Base-by-base conservation (phyloP, 1,140 invertebrate genomes). In the Solen grandis region DNA sequence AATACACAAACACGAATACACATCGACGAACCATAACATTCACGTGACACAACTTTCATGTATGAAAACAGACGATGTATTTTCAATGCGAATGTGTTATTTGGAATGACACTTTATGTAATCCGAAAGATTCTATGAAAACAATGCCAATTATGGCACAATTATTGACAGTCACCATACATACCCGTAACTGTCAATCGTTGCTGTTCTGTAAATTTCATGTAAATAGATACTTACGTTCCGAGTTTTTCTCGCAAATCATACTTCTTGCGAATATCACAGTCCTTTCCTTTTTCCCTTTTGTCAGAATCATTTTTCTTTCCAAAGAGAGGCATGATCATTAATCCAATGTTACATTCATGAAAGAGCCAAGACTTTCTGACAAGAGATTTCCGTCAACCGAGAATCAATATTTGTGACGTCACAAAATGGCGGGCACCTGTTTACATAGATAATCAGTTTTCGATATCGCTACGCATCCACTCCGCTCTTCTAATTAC, bases 221-320 rank as follows among this genome's bases (percentile, higher is more conserved):
- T 35, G 35, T 35, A 27, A 60, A 46, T 38, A 31, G 16, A 19
- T 74, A 84, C 82, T 84, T 76, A 84, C 82, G 82, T 84, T 62
- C 82, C 82, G 25, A 84, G 55, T 14, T 63, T 84, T 52, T 84
- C 82, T 27, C 75, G 80, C 22, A 84, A 84, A 55, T 84, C 82
- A 66, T 84, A 84, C 50, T 79, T 79, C 72, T 81, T 84, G 29
- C 33, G 65, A 8, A 84, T 81, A 46, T 84, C 82, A 16, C 36
- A 25, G 31, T 84, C 82, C 46, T 78, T 81, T 13, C 33, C 65
- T 38, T 79, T 69, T 59, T 80, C 70, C 63, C 75, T 84, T 41
- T 84, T 84, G 5, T 81, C 82, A 14, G 22, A 35, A 33, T 84
- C 82, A 38, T 69, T 63, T 59, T 84, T 84, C 65, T 57, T 79